These are phyloP conservation scores for Eublepharis macularius DNA, from an alignment of 2,113 vertebrate genomes.

Conservation along the genomic window DNA sequence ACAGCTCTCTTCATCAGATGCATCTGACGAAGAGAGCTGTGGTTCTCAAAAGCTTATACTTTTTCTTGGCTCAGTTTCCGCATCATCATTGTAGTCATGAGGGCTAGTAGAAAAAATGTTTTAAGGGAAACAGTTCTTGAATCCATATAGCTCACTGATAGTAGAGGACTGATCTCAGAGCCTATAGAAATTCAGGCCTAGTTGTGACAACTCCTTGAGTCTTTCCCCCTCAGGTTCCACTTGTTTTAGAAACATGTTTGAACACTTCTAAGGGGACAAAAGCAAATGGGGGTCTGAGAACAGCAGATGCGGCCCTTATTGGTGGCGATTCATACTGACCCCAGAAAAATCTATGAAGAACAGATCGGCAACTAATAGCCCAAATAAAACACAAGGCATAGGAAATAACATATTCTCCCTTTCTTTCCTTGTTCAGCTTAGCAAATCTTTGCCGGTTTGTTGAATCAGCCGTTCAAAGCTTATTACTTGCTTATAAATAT, in stretches of 20 bases:
- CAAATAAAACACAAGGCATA: constrained; percentile 1
- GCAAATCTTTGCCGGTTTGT: constrained; percentile 9
- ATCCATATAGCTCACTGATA: too few species aligned
- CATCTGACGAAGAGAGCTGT: too few species aligned
- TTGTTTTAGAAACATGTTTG: not conserved
- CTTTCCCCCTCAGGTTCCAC: accelerated
- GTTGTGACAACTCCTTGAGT: not conserved
- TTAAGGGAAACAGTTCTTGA: too few species aligned
- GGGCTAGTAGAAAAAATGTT: too few species aligned
- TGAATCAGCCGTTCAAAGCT: not conserved
- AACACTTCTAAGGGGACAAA: not conserved
- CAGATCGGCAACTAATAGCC: not conserved
- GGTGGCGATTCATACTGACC: not conserved
- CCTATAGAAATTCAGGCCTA: not conserved
- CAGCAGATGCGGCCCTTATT: accelerated
- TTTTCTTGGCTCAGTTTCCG: too few species aligned
- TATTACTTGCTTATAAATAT: constrained; percentile 17
- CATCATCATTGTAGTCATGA: too few species aligned
- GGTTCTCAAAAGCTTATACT: too few species aligned
- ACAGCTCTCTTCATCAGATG: too few species aligned
- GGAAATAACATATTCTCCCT: not conserved
- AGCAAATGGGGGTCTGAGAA: not conserved
- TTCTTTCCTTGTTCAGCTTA: constrained; percentile 10
- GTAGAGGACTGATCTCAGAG: too few species aligned
- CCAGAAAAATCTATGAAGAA: constrained; percentile 19